phyloP scores from a whole-genome alignment of 1,140 invertebrate species.

The Sycobia sp. region DNA sequence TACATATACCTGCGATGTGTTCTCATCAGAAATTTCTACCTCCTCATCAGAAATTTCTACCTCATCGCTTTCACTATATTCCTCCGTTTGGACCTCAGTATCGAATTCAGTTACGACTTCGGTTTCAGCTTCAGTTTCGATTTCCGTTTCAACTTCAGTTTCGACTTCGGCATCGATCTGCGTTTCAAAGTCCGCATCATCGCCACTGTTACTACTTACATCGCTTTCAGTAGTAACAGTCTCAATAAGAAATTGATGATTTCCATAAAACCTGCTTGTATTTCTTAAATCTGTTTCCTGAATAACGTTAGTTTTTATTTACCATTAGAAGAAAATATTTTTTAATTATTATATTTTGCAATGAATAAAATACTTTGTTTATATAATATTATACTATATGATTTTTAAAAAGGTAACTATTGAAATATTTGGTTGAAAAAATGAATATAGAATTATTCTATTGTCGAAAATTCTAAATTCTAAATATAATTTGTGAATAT shows the following conservation, averaged over 20 bases:
- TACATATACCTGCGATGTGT: no score
- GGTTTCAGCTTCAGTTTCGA: background rate
- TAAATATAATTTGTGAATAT: no score
- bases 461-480: no score
- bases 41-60: background rate
- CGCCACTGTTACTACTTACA: background rate
- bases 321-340: background rate
- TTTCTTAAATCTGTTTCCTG: slow-evolving; percentile 7
- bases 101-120: no score
- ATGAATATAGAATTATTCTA: no score
- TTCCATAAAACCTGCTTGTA: background rate
- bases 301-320: background rate
- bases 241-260: background rate
- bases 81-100: no score
- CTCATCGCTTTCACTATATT: no score
- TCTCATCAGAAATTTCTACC: background rate
- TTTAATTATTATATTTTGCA: no score
- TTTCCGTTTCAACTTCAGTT: slow-evolving; percentile 1
- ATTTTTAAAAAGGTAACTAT: no score
- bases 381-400: no score
- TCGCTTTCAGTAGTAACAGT: slow-evolving; percentile 7
- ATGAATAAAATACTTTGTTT: no score
- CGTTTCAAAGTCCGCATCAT: background rate
- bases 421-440: no score
- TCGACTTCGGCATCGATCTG: background rate